These are phyloP conservation scores for Pecten maximus DNA, from an alignment of 2,888 invertebrate species.

Conservation along the genomic window DNA sequence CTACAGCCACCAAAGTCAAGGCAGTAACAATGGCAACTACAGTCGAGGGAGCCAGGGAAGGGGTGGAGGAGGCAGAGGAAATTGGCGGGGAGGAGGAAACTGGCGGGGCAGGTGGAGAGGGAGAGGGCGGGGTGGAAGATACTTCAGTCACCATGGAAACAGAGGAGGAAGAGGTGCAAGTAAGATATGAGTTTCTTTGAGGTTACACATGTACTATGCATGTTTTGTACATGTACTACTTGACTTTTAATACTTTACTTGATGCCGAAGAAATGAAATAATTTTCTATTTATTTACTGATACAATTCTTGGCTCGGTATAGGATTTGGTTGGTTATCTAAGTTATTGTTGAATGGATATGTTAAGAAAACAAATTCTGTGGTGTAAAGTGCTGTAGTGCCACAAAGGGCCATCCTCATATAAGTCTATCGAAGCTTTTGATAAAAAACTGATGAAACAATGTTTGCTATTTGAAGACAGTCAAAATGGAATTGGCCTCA, in stretches of 20 bases:
- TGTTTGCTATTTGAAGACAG: constrained; percentile 26
- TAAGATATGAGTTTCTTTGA: neutral
- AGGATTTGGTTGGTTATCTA: no score
- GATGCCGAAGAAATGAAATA: no score
- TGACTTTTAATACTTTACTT: no score
- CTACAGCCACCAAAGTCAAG: constrained; percentile 45
- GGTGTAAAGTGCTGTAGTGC: no score
- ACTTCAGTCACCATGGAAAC: constrained; percentile 70
- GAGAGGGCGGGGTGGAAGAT: constrained; percentile 66
- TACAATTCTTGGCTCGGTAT: no score
- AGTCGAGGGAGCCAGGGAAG: constrained; percentile 49
- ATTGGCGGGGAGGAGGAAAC: constrained; percentile 60
- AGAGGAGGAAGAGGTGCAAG: constrained; percentile 59
- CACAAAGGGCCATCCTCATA: no score
- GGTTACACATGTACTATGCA: no score
- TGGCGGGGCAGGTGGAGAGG: constrained; percentile 60
- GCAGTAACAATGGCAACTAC: constrained; percentile 44
- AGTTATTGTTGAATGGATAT: no score
- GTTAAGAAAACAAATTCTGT: no score
- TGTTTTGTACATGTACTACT: neutral
- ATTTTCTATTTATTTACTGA: no score
- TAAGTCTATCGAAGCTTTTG: no score
- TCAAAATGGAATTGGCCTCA: constrained; percentile 57
- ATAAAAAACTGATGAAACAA: neutral
- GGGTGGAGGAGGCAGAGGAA: constrained; percentile 54